Evolutionary conservation across 2,113 vertebrate species (phyloP), one percentile per base, ranked within the genome.

Genomic region (Catharus fuscescens): DNA sequence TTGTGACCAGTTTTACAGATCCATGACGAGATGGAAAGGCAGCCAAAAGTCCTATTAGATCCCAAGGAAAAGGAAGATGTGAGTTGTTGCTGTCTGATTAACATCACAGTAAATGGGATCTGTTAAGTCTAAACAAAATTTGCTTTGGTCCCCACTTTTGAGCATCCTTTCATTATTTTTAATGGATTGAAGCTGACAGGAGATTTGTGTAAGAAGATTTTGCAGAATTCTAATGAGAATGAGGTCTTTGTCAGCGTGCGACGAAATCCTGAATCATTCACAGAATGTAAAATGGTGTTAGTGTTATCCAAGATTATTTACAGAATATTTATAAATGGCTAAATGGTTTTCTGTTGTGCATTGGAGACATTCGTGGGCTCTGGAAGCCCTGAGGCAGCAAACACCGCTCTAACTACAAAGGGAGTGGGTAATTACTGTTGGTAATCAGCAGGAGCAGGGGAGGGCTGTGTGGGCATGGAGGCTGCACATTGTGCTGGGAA

Each of bases 181-280:
- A 87, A 91, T 44, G 54, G 54, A 89, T 85, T 82, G 81, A 87
- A 87, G 84, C 86, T 79, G 89, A 87, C 91, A 89, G 80, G 77
- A 95, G 91, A 96, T 95, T 90, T 95, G 73, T 62, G 26, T 95
- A 93, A 96, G 92, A 91, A 92, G 95, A 91, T 94, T 96, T 93
- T 65, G 34, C 26, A 3, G 85, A 76, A 87, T 91, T 91, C 80
- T 82, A 91, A 89, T 69, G 83, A 90, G 86, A 93, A 87, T 60
- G 57, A 76, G 16, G 34, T 57, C 80, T 91, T 93, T 94, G 91
- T 91, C 53, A 34, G 70, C 0, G 0, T 0, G 1, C 0, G 0
- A 53, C 53, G 54, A 85, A 94, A 80, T 87, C 91, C 89, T 9
- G 10, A 53, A 34, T 73, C 70, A 21, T 69, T 91, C 61, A 24